phyloP scores from a whole-genome alignment of 2,797 vertebrate genomes.

The Echiichthys vipera region DNA sequence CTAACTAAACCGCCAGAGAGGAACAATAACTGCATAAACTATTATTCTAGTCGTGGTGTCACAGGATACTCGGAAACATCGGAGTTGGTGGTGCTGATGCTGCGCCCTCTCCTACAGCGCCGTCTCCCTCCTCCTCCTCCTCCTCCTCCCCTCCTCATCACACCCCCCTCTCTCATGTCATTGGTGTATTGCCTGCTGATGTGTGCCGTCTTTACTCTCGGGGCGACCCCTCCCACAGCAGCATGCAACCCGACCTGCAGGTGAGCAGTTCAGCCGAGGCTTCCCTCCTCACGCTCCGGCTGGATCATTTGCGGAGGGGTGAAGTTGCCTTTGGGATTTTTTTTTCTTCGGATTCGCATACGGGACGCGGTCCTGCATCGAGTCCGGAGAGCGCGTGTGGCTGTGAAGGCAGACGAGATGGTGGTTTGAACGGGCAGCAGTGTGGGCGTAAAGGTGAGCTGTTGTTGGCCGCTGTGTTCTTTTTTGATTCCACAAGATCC shows the following conservation, averaged over 20 bases:
- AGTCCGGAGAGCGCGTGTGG: conserved; percentile 21
- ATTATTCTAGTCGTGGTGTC: too few relatives aligned
- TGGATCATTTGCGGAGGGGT: not conserved
- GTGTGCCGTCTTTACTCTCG: conserved; percentile 23
- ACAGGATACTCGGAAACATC: too few relatives aligned
- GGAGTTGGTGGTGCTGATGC: conserved; percentile 33
- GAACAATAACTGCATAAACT: too few relatives aligned
- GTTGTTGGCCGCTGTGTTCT: not conserved
- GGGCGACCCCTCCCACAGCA: conserved; percentile 52
- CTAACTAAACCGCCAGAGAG: too few relatives aligned
- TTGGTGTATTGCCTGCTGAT: conserved; percentile 12
- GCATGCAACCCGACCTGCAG: conserved; percentile 61
- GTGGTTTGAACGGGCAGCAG: conserved; percentile 13
- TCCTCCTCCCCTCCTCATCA: not conserved
- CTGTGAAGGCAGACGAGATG: conserved; percentile 3
- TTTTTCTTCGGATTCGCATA: not conserved
- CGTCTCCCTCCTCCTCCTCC: not conserved
- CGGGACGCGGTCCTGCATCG: conserved; percentile 25
- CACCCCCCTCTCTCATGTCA: conserved; percentile 8
- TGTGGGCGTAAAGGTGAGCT: conserved; percentile 56
- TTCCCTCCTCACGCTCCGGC: not conserved
- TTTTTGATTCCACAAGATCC: not conserved
- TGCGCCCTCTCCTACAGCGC: conserved; percentile 11
- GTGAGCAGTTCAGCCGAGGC: conserved; percentile 52
- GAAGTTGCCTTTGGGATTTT: not conserved